Conservation (phyloP, 2,113 vertebrate genomes). For the Ictalurus punctatus region DNA sequence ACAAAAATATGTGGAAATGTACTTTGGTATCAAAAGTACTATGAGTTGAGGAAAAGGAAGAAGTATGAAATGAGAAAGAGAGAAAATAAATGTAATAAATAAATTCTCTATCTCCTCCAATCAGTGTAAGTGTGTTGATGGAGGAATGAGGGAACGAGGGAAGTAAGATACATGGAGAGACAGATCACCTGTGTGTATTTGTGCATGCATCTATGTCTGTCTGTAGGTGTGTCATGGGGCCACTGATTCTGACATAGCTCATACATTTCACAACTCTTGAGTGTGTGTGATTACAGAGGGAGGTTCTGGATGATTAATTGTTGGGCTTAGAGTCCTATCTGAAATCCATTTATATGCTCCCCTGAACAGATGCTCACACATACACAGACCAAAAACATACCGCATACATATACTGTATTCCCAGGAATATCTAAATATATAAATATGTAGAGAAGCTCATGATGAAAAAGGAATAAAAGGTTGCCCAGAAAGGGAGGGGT, state of each 20-base stretch:
- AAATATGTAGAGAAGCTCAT: not conserved
- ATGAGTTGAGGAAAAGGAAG: too few relatives aligned
- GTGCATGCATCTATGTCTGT: slow-evolving; percentile 47
- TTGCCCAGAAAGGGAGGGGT: not conserved
- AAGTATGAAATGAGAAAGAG: too few relatives aligned
- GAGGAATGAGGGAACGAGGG: too few relatives aligned
- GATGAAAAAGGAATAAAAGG: not conserved
- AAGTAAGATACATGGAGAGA: not conserved
- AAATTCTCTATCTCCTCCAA: too few relatives aligned
- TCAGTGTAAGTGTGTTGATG: too few relatives aligned
- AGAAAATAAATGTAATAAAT: too few relatives aligned
- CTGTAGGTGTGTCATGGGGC: slow-evolving; percentile 45
- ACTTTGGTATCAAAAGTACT: too few relatives aligned
- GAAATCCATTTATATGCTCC: slow-evolving; percentile 8
- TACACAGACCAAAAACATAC: not conserved
- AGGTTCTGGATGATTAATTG: slow-evolving; percentile 49
- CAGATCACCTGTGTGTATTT: not conserved
- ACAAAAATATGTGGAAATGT: too few relatives aligned
- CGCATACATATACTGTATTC: not conserved
- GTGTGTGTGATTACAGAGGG: slow-evolving; percentile 46
- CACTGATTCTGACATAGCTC: slow-evolving; percentile 46
- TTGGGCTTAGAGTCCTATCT: slow-evolving; percentile 33
- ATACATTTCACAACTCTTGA: slow-evolving; percentile 49
- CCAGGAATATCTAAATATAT: not conserved
- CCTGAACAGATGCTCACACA: not conserved